These are phyloP conservation scores for Coracopsis vasa DNA, from an alignment of 2,113 vertebrate species.

Conservation along the genomic window DNA sequence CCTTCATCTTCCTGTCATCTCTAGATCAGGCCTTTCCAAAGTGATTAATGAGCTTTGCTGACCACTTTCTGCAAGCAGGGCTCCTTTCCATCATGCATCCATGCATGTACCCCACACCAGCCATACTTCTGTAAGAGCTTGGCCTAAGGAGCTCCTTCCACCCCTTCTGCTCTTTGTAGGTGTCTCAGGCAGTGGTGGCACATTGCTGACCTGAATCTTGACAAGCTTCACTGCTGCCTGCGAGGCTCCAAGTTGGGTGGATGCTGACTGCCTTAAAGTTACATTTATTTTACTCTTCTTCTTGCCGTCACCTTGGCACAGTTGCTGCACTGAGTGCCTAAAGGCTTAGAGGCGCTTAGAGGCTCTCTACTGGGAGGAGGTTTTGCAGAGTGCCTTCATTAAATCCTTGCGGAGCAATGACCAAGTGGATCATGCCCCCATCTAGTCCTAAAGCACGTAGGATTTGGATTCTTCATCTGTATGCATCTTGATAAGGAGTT, in stretches of 20 bases:
- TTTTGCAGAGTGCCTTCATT: background rate
- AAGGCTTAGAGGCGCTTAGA: background rate
- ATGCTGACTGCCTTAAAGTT: background rate
- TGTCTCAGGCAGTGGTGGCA: background rate
- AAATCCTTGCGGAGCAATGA: background rate
- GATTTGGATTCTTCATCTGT: background rate
- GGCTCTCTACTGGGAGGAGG: background rate
- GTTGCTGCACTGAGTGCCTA: background rate
- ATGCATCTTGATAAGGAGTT: background rate
- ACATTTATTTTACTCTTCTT: background rate
- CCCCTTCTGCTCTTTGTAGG: background rate
- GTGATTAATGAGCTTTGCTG: constrained; percentile 22
- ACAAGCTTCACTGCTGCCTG: background rate
- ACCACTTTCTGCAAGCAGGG: background rate
- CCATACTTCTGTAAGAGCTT: background rate
- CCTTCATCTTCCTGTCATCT: constrained; percentile 44
- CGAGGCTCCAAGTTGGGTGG: background rate
- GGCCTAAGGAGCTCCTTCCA: background rate
- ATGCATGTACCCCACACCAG: background rate
- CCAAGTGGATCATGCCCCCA: background rate
- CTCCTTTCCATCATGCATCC: background rate
- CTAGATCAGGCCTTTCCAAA: background rate
- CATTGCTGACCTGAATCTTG: background rate
- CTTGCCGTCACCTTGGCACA: background rate
- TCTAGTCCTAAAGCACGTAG: background rate